Percentiles rank a stretch among this genome's conserved stretches.
Evolutionary conservation across 2,797 vertebrate genomes (phyloP).

Genomic region (Syngnathus rostellatus): DNA sequence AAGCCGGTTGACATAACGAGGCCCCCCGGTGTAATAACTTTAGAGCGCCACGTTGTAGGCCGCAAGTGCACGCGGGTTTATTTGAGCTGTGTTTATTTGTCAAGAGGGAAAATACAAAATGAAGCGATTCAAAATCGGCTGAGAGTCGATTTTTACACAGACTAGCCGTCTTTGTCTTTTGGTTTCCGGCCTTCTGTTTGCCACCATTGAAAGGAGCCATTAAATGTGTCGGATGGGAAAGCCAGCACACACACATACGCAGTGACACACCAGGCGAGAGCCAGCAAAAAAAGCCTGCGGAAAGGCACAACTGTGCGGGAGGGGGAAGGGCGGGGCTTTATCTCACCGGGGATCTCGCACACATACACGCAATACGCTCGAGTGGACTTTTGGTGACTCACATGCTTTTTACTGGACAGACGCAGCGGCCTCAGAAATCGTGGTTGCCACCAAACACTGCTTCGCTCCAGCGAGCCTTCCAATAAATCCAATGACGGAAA

Average conservation of each 20-base stretch:
- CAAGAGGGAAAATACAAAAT: not conserved
- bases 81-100: too few relatives aligned
- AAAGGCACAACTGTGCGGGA: not conserved
- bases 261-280: not conserved
- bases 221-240: constrained; percentile 48
- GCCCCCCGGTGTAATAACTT: not conserved
- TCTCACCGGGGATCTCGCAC: not conserved
- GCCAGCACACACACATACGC: not conserved
- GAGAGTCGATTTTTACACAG: constrained; percentile 14
- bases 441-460: not conserved
- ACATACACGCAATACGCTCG: not conserved
- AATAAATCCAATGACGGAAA: not conserved
- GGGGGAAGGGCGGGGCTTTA: constrained; percentile 1
- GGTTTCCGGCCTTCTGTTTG: constrained; percentile 39
- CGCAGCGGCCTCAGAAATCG: not conserved
- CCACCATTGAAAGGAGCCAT: constrained; percentile 43
- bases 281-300: not conserved
- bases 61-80: too few relatives aligned
- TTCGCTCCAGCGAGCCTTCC: not conserved
- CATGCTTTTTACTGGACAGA: not conserved
- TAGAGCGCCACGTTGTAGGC: too few relatives aligned
- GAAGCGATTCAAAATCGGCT: constrained; percentile 14
- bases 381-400: not conserved
- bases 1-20: constrained; percentile 61
- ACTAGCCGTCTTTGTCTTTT: constrained; percentile 35